phyloP scores from a whole-genome alignment of 2,113 vertebrate species.

The Notothenia rossii region DNA sequence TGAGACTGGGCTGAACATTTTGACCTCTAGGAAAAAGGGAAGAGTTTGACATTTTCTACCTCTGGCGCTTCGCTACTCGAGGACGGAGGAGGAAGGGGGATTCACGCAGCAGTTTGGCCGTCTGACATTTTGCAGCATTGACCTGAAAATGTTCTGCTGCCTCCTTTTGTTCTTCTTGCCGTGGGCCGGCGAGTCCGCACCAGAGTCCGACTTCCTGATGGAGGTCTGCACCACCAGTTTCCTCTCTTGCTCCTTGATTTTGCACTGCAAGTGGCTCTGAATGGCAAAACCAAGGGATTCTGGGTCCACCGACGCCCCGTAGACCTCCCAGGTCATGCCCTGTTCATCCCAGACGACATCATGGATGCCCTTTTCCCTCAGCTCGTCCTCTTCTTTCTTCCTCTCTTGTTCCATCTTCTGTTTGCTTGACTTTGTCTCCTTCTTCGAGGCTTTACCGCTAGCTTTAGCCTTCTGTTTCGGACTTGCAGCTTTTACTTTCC shows the following conservation, averaged over 20 bases:
- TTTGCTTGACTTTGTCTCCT: slow-evolving; percentile 67
- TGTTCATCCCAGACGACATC: slow-evolving; percentile 98
- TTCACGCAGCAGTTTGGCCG: slow-evolving; percentile 93
- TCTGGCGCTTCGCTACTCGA: slow-evolving; percentile 86
- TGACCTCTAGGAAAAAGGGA: slow-evolving; percentile 57
- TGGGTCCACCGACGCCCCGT: slow-evolving; percentile 94
- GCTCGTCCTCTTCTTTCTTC: slow-evolving; percentile 73
- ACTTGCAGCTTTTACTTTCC: slow-evolving; percentile 27
- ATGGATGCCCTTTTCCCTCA: slow-evolving; percentile 86
- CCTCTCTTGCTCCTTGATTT: slow-evolving; percentile 95
- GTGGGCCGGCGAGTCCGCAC: slow-evolving; percentile 81
- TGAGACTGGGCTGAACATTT: background rate
- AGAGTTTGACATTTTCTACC: slow-evolving; percentile 46
- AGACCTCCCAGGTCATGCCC: slow-evolving; percentile 99
- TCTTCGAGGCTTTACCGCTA: slow-evolving; percentile 66
- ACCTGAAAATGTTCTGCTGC: slow-evolving; percentile 91
- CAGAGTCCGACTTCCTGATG: slow-evolving; percentile 90
- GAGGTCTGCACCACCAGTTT: slow-evolving; percentile 87
- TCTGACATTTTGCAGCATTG: slow-evolving; percentile 94
- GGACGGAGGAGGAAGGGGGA: slow-evolving; percentile 90
- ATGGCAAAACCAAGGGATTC: slow-evolving; percentile 97
- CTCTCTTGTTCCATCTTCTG: slow-evolving; percentile 63
- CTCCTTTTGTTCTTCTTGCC: slow-evolving; percentile 90
- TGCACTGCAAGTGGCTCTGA: slow-evolving; percentile 97
- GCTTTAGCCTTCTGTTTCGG: slow-evolving; percentile 39